A percentile compares a stretch with the other conserved stretches of the same genome.
phyloP scores from a whole-genome alignment of 2,113 vertebrate genomes.

The Bagarius yarrelli region DNA sequence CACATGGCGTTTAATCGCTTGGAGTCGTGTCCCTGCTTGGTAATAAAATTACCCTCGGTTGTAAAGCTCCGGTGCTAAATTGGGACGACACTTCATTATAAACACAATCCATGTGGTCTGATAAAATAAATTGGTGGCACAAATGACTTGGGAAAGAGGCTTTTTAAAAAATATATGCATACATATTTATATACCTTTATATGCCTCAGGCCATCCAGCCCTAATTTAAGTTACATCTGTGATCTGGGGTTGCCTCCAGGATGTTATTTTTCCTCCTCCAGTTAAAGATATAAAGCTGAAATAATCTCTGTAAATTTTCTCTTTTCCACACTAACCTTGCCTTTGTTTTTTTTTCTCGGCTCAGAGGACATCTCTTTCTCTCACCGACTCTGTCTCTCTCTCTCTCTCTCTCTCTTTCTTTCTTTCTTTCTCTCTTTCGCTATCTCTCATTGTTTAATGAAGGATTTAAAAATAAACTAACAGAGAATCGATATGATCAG shows the following conservation, averaged over 20 bases:
- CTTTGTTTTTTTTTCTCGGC: conserved; percentile 28
- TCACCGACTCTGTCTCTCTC: background rate
- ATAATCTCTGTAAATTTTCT: conserved; percentile 50
- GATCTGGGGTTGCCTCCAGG: conserved; percentile 46
- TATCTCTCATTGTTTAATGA: background rate
- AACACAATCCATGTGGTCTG: conserved; percentile 30
- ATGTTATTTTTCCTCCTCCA: conserved; percentile 1
- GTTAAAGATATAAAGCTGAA: conserved; percentile 53
- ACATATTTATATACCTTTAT: too few species aligned
- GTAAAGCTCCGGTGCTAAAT: background rate
- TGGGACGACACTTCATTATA: conserved; percentile 17
- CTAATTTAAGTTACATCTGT: conserved; percentile 55
- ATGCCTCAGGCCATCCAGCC: too few species aligned
- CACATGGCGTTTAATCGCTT: background rate
- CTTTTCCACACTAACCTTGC: conserved; percentile 48
- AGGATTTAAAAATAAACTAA: conserved; percentile 32
- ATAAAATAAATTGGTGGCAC: conserved; percentile 38
- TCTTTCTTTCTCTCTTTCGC: background rate
- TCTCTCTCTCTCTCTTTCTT: conserved; percentile 15
- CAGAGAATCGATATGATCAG: conserved; percentile 30
- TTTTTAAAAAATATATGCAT: too few species aligned
- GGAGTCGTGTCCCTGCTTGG: background rate
- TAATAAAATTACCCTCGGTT: background rate
- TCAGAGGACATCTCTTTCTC: conserved; percentile 35
- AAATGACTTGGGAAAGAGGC: too few species aligned